Base-by-base conservation (phyloP, 2,888 invertebrate species). In the Malthinus flaveolus region DNA sequence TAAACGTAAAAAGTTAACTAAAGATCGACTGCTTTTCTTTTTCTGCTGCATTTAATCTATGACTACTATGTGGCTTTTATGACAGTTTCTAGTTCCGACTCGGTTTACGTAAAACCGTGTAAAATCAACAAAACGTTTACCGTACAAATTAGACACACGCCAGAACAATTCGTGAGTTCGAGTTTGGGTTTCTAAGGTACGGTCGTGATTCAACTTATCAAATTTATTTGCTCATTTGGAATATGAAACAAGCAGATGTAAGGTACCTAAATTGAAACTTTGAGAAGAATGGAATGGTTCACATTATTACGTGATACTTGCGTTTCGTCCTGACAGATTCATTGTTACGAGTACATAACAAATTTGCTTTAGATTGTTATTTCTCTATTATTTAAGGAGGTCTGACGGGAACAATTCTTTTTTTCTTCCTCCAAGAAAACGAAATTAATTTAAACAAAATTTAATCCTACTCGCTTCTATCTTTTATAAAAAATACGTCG, bases 131-230 rank as follows among this genome's bases (percentile, higher is more conserved):
- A n/a, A 51, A 39, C 50, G 34, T 51, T 51, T 51, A 51, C 34
- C 39, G 39, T 42, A 42, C 23, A 23, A 23, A 23, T 51, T 33
- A 34, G 23, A 33, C 50, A 33, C 15, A 11, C 34, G 23, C 33
- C n/a, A 42, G 44, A 51, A 33, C 44, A 51, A 51, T 51, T 51
- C n/a, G n/a, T 39, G 34, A 42, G 34, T 42, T 34, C 50, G 42
- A 33, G 39, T 51, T 39, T 51, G 34, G 32, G 32, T 42, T 51
- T 34, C 12, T 10, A 39, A 51, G 50, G 39, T 51, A 51, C 32
- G 33, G 5, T 10, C 42, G 33, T 32, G 15, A 44, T 33, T 51
- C 50, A 42, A 44, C 32, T 51, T 51, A 51, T 51, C 44, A 51
- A 42, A 42, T 51, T 51, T 51, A 51, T 42, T 44, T 15, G 34